phyloP scores from a whole-genome alignment of 2,113 vertebrate genomes.

The Serilophus lunatus region DNA sequence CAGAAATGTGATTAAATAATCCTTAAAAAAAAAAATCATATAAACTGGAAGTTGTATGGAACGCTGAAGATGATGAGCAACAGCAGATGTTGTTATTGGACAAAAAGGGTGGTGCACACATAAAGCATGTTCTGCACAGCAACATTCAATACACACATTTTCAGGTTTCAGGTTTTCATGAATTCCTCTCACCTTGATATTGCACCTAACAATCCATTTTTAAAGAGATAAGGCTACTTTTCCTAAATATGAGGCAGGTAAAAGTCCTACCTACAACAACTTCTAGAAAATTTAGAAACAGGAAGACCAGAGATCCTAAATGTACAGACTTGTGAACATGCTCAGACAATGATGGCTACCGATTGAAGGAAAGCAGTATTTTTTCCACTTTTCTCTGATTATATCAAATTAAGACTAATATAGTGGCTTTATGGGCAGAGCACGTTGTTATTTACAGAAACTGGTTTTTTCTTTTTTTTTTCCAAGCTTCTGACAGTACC shows the following conservation, averaged over 20 bases:
- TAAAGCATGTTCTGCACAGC: background rate
- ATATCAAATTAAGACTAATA: background rate
- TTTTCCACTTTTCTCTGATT: background rate
- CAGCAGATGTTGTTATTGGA: background rate
- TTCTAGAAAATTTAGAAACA: background rate
- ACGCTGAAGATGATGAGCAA: background rate
- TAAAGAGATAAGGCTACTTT: background rate
- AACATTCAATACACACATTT: background rate
- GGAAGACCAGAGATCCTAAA: background rate
- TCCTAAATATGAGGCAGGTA: background rate
- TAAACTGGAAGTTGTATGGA: background rate
- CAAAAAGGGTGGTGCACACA: background rate
- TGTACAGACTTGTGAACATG: background rate
- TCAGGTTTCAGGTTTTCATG: background rate
- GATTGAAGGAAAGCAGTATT: background rate
- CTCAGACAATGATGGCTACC: background rate
- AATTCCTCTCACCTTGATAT: background rate
- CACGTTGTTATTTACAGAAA: background rate
- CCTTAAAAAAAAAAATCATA: background rate
- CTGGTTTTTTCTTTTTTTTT: background rate
- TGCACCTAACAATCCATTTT: background rate
- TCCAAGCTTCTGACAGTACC: background rate
- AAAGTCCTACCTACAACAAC: background rate
- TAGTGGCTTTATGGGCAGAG: background rate
- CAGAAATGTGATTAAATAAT: background rate